Percentiles rank a stretch among this genome's conserved stretches.
phyloP scores from a whole-genome alignment of 2,113 vertebrate genomes.

The Xenus cinereus region DNA sequence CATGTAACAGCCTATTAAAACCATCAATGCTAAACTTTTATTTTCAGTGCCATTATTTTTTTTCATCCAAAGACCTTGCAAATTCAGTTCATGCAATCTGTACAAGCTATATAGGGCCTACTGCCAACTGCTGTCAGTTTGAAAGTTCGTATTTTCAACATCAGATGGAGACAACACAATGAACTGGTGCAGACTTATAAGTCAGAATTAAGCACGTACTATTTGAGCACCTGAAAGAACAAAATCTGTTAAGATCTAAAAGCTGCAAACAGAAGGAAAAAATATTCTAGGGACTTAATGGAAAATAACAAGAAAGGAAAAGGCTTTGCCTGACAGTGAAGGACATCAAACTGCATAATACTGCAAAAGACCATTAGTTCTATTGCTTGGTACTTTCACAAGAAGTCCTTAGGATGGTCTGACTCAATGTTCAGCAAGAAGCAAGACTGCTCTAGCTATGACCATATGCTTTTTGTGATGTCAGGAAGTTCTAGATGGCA shows the following conservation, averaged over 20 bases:
- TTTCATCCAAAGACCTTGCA: neutral
- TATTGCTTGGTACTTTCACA: neutral
- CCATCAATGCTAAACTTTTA: neutral
- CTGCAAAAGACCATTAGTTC: neutral
- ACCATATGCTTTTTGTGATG: neutral
- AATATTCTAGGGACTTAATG: neutral
- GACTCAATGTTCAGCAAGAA: neutral
- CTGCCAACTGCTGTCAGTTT: neutral
- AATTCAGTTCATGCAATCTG: neutral
- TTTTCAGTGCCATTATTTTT: neutral
- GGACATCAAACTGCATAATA: neutral
- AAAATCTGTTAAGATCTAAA: neutral
- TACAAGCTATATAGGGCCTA: neutral
- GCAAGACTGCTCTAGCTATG: neutral
- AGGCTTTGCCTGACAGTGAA: neutral
- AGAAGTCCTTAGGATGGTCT: neutral
- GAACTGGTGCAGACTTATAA: neutral
- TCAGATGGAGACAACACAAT: neutral
- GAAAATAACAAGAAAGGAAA: neutral
- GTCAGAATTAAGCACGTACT: neutral
- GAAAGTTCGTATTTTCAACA: neutral
- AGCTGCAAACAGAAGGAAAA: neutral
- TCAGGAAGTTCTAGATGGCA: neutral
- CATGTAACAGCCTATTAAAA: neutral
- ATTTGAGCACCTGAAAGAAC: neutral